Evolutionary conservation across 1,140 invertebrate genomes (phyloP), one percentile per base, ranked within the genome.

Genomic region (Venturia canescens): DNA sequence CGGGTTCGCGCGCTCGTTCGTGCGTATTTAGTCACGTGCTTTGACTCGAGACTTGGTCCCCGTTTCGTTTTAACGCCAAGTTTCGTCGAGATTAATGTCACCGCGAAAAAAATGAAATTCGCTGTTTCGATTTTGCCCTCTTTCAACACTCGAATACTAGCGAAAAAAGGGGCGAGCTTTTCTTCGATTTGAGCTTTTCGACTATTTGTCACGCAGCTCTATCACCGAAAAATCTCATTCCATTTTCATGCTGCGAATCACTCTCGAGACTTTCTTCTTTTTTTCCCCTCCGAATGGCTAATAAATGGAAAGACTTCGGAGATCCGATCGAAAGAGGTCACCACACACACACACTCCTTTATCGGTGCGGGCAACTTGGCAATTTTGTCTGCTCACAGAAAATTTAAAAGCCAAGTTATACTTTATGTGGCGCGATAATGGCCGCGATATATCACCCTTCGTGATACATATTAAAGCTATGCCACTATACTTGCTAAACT

Each of bases 331-430:
- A 66, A 66, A 13, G 60, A 66, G 60, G 60, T 66, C 60, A 66
- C 23, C 53, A 23, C 23, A 66, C 2, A 23, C 26, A 66, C 60
- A 15, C 18, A 63, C 60, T 15, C 23, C 23, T 26, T 27, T 26
- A 15, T 26, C 21, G 21, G 23, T 27, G 23, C 27, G 60, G 60
- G 60, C 6, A 66, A 66, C 60, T 66, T 66, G 60, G 60, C 60
- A 66, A 66, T 66, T 66, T 66, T 66, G 60, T 27, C 53, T 53
- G 44, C 26, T 76, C 50, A n/a, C 27, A 48, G 26, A 26, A 18
- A 57, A 76, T 76, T 27, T 76, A 26, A 53, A 27, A 15, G 23
- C 60, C 23, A 76, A 76, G 74, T 76, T 76, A 76, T 76, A 76
- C 74, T 76, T 76, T 60, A 31, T 66, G 60, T 66, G 23, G 60